Evolutionary conservation across 2,797 vertebrate genomes (phyloP).

Genomic region (Intellagama lesueurii): DNA sequence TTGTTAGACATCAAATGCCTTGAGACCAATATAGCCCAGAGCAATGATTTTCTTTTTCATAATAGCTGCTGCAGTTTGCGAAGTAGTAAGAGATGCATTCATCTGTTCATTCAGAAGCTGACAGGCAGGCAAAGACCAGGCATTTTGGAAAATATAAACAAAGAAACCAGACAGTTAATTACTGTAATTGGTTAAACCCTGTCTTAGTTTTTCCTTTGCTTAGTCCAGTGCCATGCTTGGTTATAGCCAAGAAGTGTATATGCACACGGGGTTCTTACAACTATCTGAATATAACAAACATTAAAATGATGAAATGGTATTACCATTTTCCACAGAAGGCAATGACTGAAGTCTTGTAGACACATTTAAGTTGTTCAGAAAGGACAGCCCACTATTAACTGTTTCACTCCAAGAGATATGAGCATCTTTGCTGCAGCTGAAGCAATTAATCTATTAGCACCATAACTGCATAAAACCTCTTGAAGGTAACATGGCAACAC

Average conservation of each 20-base stretch:
- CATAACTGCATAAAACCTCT: not conserved
- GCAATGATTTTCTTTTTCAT: not conserved
- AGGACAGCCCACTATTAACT: not conserved
- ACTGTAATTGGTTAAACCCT: not conserved
- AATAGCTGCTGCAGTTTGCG: not conserved
- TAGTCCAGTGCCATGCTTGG: not conserved
- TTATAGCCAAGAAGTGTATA: not conserved
- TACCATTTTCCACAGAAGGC: not conserved
- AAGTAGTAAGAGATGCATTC: not conserved
- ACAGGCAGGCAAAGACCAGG: not conserved
- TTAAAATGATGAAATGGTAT: not conserved
- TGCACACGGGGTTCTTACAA: not conserved
- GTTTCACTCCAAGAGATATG: not conserved
- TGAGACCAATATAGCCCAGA: not conserved
- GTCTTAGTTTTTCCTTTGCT: not conserved
- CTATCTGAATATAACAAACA: not conserved
- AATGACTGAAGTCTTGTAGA: not conserved
- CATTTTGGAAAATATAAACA: not conserved
- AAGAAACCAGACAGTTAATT: conserved; percentile 8
- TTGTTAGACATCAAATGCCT: conserved; percentile 5
- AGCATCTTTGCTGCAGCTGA: not conserved
- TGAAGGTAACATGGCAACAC: not conserved
- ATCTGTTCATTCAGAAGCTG: not conserved
- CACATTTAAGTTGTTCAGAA: not conserved
- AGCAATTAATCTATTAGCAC: not conserved